Conservation (phyloP, 2,113 vertebrate genomes). For the Sapayoa aenigma region DNA sequence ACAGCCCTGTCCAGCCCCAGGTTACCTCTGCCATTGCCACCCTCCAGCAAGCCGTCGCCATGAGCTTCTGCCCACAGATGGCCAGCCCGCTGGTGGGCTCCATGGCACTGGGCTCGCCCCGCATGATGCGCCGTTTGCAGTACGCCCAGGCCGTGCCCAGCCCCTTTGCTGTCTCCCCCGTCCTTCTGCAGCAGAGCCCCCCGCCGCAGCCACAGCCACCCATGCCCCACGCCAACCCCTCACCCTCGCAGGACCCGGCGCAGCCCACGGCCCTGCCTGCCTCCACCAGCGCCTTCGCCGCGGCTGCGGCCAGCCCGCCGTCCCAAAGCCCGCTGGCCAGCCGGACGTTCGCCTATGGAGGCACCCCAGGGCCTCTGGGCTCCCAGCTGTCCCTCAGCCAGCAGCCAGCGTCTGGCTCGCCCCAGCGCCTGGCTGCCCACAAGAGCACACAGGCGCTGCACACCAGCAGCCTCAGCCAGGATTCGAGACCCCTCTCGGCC, state of each 20-base stretch:
- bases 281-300: slow-evolving; percentile 71
- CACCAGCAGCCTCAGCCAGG: slow-evolving; percentile 84
- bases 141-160: slow-evolving; percentile 81
- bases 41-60: slow-evolving; percentile 93
- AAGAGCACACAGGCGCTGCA: slow-evolving; percentile 86
- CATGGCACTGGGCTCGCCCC: slow-evolving; percentile 83
- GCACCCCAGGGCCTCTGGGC: slow-evolving; percentile 70
- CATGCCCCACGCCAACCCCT: slow-evolving; percentile 69
- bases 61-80: slow-evolving; percentile 93
- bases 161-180: slow-evolving; percentile 79
- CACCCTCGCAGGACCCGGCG: slow-evolving; percentile 57
- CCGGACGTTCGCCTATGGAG: slow-evolving; percentile 81
- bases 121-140: slow-evolving; percentile 85
- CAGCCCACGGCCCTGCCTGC: neutral
- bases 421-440: slow-evolving; percentile 77
- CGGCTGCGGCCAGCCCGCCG: slow-evolving; percentile 77
- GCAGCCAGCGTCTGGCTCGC: slow-evolving; percentile 76
- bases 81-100: slow-evolving; percentile 82
- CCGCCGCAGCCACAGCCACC: slow-evolving; percentile 72
- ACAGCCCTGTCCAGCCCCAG: slow-evolving; percentile 72
- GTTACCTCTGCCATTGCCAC: slow-evolving; percentile 89
- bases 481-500: slow-evolving; percentile 87
- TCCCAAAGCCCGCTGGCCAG: slow-evolving; percentile 81
- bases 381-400: slow-evolving; percentile 87
- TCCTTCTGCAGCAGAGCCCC: slow-evolving; percentile 75